Evolutionary conservation across 2,113 vertebrate species (phyloP).

Genomic region (Mystacornis crossleyi): DNA sequence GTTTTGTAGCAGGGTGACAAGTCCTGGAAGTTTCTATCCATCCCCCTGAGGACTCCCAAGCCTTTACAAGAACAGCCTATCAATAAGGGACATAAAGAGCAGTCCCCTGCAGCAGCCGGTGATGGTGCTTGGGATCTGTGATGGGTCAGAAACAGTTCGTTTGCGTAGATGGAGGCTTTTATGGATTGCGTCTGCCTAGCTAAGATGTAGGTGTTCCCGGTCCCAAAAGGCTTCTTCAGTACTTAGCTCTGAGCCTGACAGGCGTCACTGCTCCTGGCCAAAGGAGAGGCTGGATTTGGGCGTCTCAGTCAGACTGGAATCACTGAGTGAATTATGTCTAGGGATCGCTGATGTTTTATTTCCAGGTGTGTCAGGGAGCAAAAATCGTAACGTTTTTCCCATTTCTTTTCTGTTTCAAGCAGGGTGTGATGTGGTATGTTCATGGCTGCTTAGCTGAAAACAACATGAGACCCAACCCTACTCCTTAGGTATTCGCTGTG

Average conservation of each 20-base stretch:
- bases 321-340: not conserved
- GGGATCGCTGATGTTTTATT: not conserved
- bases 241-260: not conserved
- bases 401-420: not conserved
- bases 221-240: not conserved
- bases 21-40: not conserved
- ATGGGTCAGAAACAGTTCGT: constrained; percentile 31
- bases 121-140: not conserved
- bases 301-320: not conserved
- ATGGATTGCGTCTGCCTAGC: not conserved
- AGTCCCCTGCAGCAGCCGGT: not conserved
- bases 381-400: not conserved
- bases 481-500: constrained; percentile 32
- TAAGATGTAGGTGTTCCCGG: not conserved
- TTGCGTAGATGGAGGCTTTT: not conserved
- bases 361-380: not conserved
- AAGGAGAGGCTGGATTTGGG: not conserved
- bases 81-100: not conserved
- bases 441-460: not conserved
- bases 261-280: not conserved
- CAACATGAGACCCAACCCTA: not conserved
- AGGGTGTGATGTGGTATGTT: not conserved
- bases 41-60: not conserved
- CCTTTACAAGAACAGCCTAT: not conserved
- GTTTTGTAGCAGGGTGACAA: constrained; percentile 28